Evolutionary conservation across 2,113 vertebrate genomes (phyloP).

Genomic region (Ahaetulla prasina): DNA sequence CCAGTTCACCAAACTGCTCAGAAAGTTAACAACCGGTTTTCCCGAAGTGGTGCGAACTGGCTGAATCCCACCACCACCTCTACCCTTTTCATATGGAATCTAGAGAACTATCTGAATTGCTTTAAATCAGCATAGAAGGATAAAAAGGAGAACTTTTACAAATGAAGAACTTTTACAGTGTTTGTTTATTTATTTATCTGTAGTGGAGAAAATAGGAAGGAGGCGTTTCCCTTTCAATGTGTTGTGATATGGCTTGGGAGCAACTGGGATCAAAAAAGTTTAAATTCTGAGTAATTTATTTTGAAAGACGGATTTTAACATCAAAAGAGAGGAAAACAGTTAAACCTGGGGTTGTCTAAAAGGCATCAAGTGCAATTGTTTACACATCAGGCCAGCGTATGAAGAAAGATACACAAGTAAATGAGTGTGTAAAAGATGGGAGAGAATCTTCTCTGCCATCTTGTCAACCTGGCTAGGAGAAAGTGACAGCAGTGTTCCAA

Average conservation of each 20-base stretch:
- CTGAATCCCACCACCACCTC: no score
- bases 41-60: no score
- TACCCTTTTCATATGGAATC: constrained; percentile 44
- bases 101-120: constrained; percentile 56
- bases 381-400: constrained; percentile 14
- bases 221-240: constrained; percentile 44
- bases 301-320: constrained; percentile 38
- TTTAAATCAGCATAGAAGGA: constrained; percentile 31
- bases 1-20: no score
- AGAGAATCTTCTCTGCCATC: neutral
- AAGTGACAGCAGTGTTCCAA: no score
- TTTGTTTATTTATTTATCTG: neutral
- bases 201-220: neutral
- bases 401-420: neutral
- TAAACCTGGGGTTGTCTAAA: rapidly evolving
- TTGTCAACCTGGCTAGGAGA: neutral
- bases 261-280: constrained; percentile 9
- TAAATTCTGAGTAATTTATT: constrained; percentile 32
- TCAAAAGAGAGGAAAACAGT: neutral
- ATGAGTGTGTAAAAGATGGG: neutral
- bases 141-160: neutral
- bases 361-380: constrained; percentile 5
- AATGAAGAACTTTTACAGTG: constrained; percentile 38
- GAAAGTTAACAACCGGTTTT: no score
- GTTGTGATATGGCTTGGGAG: constrained; percentile 47